Evolutionary conservation across 2,113 vertebrate genomes (phyloP).

Genomic region (Tychaedon coryphoeus): DNA sequence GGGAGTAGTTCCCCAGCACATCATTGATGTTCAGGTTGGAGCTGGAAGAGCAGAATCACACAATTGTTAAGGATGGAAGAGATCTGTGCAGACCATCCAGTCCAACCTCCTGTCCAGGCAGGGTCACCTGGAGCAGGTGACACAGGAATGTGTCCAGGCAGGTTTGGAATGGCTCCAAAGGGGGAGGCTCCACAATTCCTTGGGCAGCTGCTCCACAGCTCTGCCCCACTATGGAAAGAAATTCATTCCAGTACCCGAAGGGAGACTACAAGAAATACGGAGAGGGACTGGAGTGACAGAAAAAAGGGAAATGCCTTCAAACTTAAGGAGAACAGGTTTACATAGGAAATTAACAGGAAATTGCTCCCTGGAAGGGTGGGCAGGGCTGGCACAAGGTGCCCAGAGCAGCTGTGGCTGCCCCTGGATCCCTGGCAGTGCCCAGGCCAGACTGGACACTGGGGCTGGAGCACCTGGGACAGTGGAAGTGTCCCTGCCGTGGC

Average conservation of each 20-base stretch:
- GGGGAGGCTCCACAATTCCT: accelerated
- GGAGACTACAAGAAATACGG: background rate
- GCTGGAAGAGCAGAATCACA: conserved; percentile 71
- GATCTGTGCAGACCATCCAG: background rate
- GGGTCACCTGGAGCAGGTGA: background rate
- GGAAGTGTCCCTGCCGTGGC: background rate
- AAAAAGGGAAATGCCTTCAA: background rate
- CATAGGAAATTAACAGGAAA: background rate
- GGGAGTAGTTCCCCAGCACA: conserved; percentile 94
- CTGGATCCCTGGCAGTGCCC: background rate
- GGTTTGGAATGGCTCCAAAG: background rate
- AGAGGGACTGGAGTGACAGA: background rate
- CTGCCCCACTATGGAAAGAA: background rate
- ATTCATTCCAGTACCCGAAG: background rate
- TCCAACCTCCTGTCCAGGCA: background rate
- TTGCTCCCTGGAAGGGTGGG: accelerated
- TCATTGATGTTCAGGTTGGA: conserved; percentile 99
- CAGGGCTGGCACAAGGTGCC: background rate
- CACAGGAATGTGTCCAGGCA: background rate
- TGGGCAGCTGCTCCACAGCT: background rate
- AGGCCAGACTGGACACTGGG: background rate
- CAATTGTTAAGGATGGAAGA: background rate
- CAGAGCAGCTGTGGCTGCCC: background rate
- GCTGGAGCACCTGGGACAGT: no score
- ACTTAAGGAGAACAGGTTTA: background rate